Evolutionary conservation across 2,888 invertebrate species (phyloP).

Genomic region (Ochropacha duplaris): DNA sequence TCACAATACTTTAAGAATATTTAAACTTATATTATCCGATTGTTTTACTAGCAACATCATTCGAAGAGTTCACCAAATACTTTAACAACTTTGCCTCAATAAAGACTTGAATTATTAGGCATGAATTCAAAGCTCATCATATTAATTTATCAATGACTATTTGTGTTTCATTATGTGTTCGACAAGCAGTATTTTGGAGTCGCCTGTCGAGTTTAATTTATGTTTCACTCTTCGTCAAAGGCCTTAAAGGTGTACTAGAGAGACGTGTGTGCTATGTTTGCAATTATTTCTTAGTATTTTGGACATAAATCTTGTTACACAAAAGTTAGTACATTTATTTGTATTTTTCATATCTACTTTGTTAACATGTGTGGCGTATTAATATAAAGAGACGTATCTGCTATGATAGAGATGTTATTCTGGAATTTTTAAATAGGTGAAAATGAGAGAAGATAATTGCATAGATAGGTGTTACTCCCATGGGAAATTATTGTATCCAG

Average conservation of each 20-base stretch:
- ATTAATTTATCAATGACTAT: not conserved
- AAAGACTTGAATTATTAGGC: not conserved
- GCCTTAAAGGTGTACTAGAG: not conserved
- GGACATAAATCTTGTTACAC: not conserved
- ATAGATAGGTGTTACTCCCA: not conserved
- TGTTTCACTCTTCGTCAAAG: slow-evolving; percentile 3
- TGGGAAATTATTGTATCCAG: not conserved
- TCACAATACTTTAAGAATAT: too few relatives aligned
- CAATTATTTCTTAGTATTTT: not conserved
- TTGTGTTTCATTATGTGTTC: not conserved
- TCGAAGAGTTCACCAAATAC: not conserved
- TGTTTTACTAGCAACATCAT: too few relatives aligned
- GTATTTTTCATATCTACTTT: not conserved
- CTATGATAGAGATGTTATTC: not conserved
- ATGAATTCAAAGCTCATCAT: not conserved
- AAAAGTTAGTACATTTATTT: not conserved
- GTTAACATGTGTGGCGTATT: not conserved
- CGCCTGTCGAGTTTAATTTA: slow-evolving; percentile 38
- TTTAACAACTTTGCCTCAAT: not conserved
- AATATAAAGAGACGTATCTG: too few relatives aligned
- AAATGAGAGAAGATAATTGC: not conserved
- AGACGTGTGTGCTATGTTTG: not conserved
- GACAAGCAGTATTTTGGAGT: slow-evolving; percentile 15
- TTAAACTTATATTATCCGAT: too few relatives aligned
- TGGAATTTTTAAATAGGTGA: not conserved